Conservation (phyloP, 2,797 vertebrate species). For the Chromobotia macracanthus region DNA sequence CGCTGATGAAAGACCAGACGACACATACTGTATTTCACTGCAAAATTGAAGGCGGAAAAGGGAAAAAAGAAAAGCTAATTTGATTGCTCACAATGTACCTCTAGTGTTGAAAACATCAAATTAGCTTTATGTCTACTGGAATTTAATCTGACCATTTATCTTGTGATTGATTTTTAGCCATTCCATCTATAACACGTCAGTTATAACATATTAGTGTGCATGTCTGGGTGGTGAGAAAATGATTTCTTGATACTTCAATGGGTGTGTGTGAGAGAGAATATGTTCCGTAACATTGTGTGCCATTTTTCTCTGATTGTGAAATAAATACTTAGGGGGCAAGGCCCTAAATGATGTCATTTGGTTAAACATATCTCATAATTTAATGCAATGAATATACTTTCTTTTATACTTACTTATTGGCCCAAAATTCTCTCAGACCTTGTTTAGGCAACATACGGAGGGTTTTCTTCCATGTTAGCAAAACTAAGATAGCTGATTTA, state of each 20-base stretch:
- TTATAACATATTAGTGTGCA: slow-evolving; percentile 69
- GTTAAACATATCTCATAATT: neutral
- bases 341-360: neutral
- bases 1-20: slow-evolving; percentile 27
- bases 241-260: neutral
- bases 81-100: slow-evolving; percentile 42
- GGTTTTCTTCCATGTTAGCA: neutral
- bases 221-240: slow-evolving; percentile 46
- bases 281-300: no score
- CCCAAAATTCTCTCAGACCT: neutral
- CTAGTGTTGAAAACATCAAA: slow-evolving; percentile 29
- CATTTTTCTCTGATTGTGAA: neutral
- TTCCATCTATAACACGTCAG: no score
- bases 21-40: neutral
- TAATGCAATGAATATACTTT: neutral
- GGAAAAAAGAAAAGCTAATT: slow-evolving; percentile 28
- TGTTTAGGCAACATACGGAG: neutral
- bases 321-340: neutral
- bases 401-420: neutral
- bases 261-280: no score
- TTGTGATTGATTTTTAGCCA: slow-evolving; percentile 67
- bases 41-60: slow-evolving; percentile 61
- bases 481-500: neutral
- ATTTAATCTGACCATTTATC: slow-evolving; percentile 67
- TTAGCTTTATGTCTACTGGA: slow-evolving; percentile 18